Evolutionary conservation across 2,113 vertebrate genomes (phyloP).

Genomic region (Colistium nudipinnis): DNA sequence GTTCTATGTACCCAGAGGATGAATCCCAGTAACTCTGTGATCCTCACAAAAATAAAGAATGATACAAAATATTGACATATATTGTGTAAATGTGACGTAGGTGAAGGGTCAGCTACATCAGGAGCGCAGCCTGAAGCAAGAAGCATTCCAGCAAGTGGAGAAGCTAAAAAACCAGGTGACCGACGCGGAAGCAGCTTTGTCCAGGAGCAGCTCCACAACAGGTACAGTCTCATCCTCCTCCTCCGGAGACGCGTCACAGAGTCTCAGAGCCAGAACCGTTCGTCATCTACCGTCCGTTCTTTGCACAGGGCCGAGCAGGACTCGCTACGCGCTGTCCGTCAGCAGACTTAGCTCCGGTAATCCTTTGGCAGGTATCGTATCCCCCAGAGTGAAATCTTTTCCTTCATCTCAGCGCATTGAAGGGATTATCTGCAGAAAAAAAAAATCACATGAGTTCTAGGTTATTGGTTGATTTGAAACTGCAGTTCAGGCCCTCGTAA

Average conservation of each 20-base stretch:
- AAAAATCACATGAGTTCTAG: not conserved
- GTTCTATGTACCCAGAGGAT: too few species aligned
- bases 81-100: slow-evolving; percentile 54
- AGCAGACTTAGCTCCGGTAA: slow-evolving; percentile 35
- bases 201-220: slow-evolving; percentile 46
- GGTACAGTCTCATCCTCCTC: too few species aligned
- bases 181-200: slow-evolving; percentile 43
- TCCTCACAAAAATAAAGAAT: not conserved
- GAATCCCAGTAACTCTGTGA: too few species aligned
- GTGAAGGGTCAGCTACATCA: slow-evolving; percentile 75
- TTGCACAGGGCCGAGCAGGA: slow-evolving; percentile 44
- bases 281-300: not conserved
- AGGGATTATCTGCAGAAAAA: not conserved
- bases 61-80: not conserved
- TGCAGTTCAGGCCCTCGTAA: slow-evolving; percentile 5
- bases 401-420: slow-evolving; percentile 29
- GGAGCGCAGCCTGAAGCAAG: slow-evolving; percentile 78
- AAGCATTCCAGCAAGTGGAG: slow-evolving; percentile 79
- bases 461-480: not conserved
- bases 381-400: not conserved
- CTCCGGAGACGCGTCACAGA: too few species aligned
- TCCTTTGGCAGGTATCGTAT: slow-evolving; percentile 52
- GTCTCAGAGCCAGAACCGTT: too few species aligned
- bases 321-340: slow-evolving; percentile 24
- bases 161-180: slow-evolving; percentile 77